phyloP scores from a whole-genome alignment of 2,113 vertebrate species.

The Deroptyus accipitrinus region DNA sequence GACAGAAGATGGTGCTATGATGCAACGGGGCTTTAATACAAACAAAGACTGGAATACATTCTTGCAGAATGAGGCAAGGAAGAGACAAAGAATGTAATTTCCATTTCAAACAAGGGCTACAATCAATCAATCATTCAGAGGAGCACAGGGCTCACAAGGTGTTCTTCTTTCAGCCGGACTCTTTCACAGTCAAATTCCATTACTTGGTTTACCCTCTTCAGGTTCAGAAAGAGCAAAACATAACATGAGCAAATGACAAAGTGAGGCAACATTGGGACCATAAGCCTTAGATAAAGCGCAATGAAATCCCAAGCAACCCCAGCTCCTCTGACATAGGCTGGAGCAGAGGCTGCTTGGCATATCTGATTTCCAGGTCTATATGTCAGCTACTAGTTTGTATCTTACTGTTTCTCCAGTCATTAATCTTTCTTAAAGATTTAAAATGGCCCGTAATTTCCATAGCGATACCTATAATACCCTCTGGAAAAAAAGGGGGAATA shows the following conservation, averaged over 20 bases:
- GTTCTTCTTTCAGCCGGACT: neutral
- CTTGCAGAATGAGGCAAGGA: neutral
- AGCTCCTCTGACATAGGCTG: neutral
- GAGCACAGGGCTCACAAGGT: neutral
- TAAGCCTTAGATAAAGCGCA: slow-evolving; percentile 13
- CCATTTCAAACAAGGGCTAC: neutral
- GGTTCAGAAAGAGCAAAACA: neutral
- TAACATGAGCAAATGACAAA: neutral
- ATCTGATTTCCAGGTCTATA: neutral
- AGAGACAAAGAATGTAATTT: neutral
- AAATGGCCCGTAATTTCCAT: slow-evolving; percentile 8
- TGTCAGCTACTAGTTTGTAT: neutral
- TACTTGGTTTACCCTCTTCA: neutral
- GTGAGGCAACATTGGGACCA: neutral
- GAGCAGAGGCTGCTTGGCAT: neutral
- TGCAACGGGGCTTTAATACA: slow-evolving; percentile 57
- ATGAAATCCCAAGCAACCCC: neutral
- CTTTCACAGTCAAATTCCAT: neutral
- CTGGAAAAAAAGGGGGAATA: neutral
- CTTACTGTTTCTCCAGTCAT: neutral
- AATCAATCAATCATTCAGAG: neutral
- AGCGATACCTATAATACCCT: slow-evolving; percentile 22
- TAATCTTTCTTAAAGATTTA: neutral
- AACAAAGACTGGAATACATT: neutral
- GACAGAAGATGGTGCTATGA: neutral